Evolutionary conservation across 2,113 vertebrate species (phyloP).

Genomic region (Thunnus maccoyii): DNA sequence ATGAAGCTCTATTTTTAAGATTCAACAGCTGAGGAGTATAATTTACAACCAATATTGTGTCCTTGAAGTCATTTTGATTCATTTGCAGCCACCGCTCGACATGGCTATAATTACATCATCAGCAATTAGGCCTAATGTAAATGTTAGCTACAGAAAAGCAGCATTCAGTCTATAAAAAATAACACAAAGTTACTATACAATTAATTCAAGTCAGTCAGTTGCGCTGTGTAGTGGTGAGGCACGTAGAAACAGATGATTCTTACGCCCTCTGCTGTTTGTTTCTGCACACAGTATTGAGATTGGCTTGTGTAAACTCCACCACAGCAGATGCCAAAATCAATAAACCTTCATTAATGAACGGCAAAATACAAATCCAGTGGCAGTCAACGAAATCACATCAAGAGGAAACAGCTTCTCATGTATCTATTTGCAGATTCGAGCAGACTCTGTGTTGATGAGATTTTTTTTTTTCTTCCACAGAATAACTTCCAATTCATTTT

Average conservation of each 20-base stretch:
- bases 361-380: conserved; percentile 61
- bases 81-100: no score
- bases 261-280: conserved; percentile 78
- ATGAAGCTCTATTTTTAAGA: neutral
- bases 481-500: conserved; percentile 73
- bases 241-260: conserved; percentile 61
- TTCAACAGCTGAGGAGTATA: neutral
- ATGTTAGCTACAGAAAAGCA: neutral
- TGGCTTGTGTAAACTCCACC: conserved; percentile 24
- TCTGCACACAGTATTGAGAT: conserved; percentile 19
- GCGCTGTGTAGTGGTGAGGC: neutral
- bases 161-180: neutral
- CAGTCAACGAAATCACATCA: conserved; percentile 69
- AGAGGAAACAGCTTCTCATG: conserved; percentile 58
- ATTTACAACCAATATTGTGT: neutral
- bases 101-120: neutral
- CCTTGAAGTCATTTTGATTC: neutral
- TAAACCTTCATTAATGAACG: conserved; percentile 63
- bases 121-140: neutral
- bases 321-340: conserved; percentile 63
- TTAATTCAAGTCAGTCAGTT: neutral
- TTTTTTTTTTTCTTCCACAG: conserved; percentile 28
- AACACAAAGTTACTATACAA: conserved; percentile 11
- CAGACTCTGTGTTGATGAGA: conserved; percentile 44
- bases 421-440: conserved; percentile 58